Evolutionary conservation across 2,797 vertebrate species (phyloP).

Genomic region (Oreonectes daqikongensis): DNA sequence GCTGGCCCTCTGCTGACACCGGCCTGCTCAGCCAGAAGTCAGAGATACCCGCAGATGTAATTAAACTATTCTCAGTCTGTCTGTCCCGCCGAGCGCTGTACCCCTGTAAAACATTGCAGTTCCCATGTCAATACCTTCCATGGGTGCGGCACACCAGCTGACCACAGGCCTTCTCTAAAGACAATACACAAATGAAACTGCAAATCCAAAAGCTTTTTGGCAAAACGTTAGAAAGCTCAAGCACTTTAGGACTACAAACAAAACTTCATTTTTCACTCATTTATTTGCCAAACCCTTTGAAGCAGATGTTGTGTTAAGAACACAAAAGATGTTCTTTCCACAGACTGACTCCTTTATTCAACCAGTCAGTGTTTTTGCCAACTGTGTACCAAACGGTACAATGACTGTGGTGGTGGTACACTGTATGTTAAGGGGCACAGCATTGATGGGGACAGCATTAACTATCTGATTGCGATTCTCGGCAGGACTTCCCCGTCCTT

Average conservation of each 20-base stretch:
- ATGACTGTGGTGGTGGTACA: background rate
- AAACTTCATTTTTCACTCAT: background rate
- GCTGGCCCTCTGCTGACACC: slow-evolving; percentile 51
- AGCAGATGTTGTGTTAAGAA: background rate
- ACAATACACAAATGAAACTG: background rate
- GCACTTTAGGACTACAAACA: background rate
- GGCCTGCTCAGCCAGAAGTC: slow-evolving; percentile 53
- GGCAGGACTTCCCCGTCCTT: slow-evolving; percentile 68
- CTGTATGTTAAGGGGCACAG: slow-evolving; percentile 9
- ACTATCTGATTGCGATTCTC: slow-evolving; percentile 78
- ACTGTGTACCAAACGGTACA: background rate
- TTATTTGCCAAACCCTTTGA: background rate
- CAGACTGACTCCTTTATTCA: background rate
- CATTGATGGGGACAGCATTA: slow-evolving; percentile 53
- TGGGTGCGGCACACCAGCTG: slow-evolving; percentile 40
- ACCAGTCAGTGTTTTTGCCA: background rate
- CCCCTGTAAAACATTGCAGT: slow-evolving; percentile 25
- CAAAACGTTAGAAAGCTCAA: background rate
- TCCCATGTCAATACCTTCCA: slow-evolving; percentile 12
- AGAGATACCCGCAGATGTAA: slow-evolving; percentile 37
- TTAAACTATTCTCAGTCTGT: slow-evolving; percentile 36
- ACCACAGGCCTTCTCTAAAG: slow-evolving; percentile 32
- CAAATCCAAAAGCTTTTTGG: background rate
- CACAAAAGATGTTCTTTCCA: background rate
- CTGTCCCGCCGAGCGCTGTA: background rate